These are phyloP conservation scores for Aphis craccivora DNA, from an alignment of 1,140 invertebrate species.

Conservation along the genomic window DNA sequence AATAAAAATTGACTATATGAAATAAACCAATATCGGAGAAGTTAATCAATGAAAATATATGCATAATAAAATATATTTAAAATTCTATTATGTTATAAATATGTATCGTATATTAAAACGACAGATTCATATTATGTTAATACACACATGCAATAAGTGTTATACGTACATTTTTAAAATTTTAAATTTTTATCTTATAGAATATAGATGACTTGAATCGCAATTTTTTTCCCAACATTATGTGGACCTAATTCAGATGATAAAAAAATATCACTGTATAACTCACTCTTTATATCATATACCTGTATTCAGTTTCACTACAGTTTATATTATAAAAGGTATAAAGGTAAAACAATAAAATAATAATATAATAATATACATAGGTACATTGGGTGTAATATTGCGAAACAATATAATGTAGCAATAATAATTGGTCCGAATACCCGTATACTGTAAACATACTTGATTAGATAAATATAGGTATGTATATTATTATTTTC, in stretches of 20 bases:
- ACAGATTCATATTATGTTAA: too few relatives aligned
- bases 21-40: background rate
- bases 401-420: background rate
- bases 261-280: background rate
- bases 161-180: background rate
- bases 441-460: background rate
- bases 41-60: background rate
- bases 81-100: background rate
- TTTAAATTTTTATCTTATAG: background rate
- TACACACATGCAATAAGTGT: too few relatives aligned
- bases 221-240: background rate
- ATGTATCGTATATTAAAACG: background rate
- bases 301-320: background rate
- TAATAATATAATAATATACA: background rate
- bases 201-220: background rate
- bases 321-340: background rate
- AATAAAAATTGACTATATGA: background rate
- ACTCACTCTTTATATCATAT: background rate
- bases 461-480: background rate
- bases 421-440: background rate
- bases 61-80: too few relatives aligned
- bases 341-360: background rate
- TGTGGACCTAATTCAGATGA: background rate
- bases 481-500: background rate
- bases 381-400: background rate